Base-by-base conservation (phyloP, 2,888 invertebrate species). In the Taphrorychus bicolor region DNA sequence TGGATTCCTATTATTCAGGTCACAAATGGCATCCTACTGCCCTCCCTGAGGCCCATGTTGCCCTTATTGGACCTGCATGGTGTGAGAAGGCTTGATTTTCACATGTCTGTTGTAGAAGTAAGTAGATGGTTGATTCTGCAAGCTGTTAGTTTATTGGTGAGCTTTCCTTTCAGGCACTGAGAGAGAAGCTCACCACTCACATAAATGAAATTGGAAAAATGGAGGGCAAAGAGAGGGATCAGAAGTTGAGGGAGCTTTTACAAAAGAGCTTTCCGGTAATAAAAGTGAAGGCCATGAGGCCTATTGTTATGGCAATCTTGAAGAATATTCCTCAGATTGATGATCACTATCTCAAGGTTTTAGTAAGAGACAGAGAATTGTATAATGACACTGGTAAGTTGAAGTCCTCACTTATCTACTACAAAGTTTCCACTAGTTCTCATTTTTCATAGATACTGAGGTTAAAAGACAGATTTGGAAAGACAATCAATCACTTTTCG, bases 391-490 rank as follows among this genome's bases (percentile, higher is more conserved):
- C 97, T 19, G 70, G 70, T 68, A 65, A 40, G n/a, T 32, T 3
- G 5, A 0, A 58, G 7, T 19, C 9, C 3, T 24, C 16, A 40
- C 7, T 3, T n/a, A n/a, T n/a, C n/a, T n/a, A n/a, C n/a, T n/a
- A n/a, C n/a, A n/a, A n/a, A n/a, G n/a, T n/a, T n/a, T n/a, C n/a
- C n/a, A n/a, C n/a, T n/a, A n/a, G n/a, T n/a, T n/a, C n/a, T n/a
- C n/a, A n/a, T 59, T 32, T 18, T n/a, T 42, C 5, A 32, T 45
- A 5, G 95, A 97, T 71, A 96, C 97, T 0, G 97, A 97, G 84
- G 97, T 98, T 0, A 98, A 97, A 80, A 86, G 97, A 45, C 98
- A 98, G 81, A 98, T 98, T 75, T 98, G 98, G 98, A 93, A 96
- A 77, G 96, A 97, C 76, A 97, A 98, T 82, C 97, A 98, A 79